phyloP scores from a whole-genome alignment of 2,797 vertebrate genomes.

The Lepilemur septentrionalis region DNA sequence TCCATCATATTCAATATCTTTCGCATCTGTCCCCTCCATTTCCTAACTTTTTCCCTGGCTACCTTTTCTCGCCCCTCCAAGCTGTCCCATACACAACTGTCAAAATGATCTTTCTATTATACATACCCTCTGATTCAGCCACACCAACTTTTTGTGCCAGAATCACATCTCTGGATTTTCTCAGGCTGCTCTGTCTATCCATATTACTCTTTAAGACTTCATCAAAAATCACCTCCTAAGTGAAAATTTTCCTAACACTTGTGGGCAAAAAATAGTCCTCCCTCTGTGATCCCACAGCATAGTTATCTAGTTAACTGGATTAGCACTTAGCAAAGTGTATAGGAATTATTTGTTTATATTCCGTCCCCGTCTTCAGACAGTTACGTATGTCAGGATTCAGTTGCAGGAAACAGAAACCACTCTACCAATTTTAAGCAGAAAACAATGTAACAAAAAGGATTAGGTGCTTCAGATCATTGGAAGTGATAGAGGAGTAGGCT shows the following conservation, averaged over 20 bases:
- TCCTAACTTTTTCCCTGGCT: neutral
- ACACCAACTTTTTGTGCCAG: conserved; percentile 9
- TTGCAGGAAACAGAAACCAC: neutral
- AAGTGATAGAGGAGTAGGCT: neutral
- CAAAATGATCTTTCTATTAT: neutral
- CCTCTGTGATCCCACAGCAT: neutral
- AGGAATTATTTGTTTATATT: neutral
- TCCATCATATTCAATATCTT: neutral
- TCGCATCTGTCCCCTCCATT: neutral
- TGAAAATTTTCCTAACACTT: neutral
- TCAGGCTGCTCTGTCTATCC: neutral
- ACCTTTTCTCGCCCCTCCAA: neutral
- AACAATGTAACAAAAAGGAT: neutral
- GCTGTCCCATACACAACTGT: neutral
- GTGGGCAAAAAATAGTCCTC: neutral
- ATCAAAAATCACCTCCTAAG: neutral
- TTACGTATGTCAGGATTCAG: neutral
- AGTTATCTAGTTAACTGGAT: neutral
- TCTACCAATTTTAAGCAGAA: neutral
- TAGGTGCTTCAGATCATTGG: neutral
- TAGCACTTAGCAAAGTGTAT: neutral
- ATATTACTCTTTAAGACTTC: neutral
- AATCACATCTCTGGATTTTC: neutral
- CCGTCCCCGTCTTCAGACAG: neutral
- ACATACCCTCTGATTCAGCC: neutral